Conservation (phyloP, 2,797 vertebrate species). For the Cephalopachus bancanus region DNA sequence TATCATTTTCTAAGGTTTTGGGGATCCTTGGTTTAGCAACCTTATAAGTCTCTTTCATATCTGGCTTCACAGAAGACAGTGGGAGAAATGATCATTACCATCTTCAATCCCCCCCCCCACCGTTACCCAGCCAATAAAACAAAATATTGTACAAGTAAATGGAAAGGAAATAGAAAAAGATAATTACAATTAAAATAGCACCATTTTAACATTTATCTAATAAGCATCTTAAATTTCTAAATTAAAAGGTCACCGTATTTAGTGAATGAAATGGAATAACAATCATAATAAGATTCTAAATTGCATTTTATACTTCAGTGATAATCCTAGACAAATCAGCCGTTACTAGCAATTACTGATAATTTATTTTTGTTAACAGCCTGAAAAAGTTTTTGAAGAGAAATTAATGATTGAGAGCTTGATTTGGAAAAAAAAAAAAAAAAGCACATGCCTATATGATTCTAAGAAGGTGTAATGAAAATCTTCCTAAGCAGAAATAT, state of each 20-base stretch:
- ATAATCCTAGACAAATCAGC: slow-evolving; percentile 74
- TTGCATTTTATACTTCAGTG: slow-evolving; percentile 81
- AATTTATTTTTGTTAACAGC: slow-evolving; percentile 78
- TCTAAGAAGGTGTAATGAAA: not conserved
- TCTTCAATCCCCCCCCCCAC: not conserved
- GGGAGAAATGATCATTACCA: not conserved
- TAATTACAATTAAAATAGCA: slow-evolving; percentile 20
- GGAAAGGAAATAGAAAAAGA: slow-evolving; percentile 57
- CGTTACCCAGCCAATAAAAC: not conserved
- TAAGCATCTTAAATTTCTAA: slow-evolving; percentile 77
- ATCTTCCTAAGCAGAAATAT: not conserved
- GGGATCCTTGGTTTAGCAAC: too few relatives aligned
- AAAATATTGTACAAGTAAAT: slow-evolving; percentile 35
- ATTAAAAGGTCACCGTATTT: slow-evolving; percentile 78
- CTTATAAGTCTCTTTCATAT: not conserved
- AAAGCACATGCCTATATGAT: not conserved
- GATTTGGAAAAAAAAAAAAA: slow-evolving; percentile 13
- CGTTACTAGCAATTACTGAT: slow-evolving; percentile 72
- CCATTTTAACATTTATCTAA: slow-evolving; percentile 69
- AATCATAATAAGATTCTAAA: slow-evolving; percentile 79
- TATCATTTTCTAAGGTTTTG: too few relatives aligned
- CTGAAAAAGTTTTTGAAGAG: slow-evolving; percentile 68
- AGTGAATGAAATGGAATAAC: slow-evolving; percentile 75
- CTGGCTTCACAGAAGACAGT: not conserved
- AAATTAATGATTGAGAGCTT: slow-evolving; percentile 68